phyloP scores from a whole-genome alignment of 2,797 vertebrate species.

The Mormyrus hasselquistii region DNA sequence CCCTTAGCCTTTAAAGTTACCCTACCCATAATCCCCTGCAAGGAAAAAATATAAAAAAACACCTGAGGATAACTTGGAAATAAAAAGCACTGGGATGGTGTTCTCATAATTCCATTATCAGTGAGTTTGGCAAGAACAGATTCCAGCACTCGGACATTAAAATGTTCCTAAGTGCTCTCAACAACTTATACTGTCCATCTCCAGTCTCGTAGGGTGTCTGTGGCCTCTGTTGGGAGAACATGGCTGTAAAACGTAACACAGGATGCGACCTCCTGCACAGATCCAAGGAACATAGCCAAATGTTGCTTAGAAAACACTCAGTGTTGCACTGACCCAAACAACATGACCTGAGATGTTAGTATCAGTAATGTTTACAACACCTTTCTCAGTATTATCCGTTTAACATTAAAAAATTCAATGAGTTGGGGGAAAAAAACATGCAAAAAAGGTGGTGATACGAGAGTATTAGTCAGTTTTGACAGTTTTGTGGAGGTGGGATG shows the following conservation, averaged over 20 bases:
- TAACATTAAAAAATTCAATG: constrained; percentile 54
- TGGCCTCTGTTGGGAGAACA: background rate
- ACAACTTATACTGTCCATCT: background rate
- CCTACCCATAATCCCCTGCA: background rate
- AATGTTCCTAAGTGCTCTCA: background rate
- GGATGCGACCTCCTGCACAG: background rate
- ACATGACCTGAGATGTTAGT: constrained; percentile 19
- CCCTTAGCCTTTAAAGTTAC: background rate
- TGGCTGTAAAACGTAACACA: background rate
- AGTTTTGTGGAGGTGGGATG: constrained; percentile 79
- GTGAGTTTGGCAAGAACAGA: background rate
- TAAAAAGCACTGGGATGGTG: background rate
- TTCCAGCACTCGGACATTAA: background rate
- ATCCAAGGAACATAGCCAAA: constrained; percentile 38
- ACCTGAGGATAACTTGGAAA: background rate
- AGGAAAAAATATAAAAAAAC: background rate
- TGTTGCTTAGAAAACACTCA: constrained; percentile 71
- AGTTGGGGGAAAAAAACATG: constrained; percentile 73
- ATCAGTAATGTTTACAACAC: constrained; percentile 18
- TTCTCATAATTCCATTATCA: background rate
- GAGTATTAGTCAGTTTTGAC: constrained; percentile 74
- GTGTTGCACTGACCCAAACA: constrained; percentile 23
- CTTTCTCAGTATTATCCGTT: constrained; percentile 20
- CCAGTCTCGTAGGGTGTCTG: background rate
- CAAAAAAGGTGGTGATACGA: constrained; percentile 76